phyloP scores from a whole-genome alignment of 2,888 invertebrate genomes.

The Leucania comma region DNA sequence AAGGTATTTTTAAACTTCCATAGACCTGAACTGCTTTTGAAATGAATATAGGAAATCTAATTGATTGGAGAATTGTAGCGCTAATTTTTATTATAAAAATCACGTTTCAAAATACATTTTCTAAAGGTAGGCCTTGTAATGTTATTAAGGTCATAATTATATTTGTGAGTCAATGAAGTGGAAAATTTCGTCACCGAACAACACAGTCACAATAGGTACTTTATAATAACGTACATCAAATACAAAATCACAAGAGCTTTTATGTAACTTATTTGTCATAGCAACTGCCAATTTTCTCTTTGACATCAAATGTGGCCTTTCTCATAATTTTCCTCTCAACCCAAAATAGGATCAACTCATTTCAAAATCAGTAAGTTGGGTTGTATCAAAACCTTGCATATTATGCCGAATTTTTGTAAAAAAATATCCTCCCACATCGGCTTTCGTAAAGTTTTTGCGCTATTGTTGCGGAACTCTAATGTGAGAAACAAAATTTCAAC shows the following conservation, averaged over 20 bases:
- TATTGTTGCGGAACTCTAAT: not conserved
- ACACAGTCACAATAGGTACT: not conserved
- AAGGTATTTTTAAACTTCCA: not conserved
- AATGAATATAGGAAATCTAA: not conserved
- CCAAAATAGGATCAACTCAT: conserved; percentile 8
- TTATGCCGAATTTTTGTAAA: not conserved
- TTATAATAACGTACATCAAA: not conserved
- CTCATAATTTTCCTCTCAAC: conserved; percentile 16
- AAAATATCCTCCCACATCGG: not conserved
- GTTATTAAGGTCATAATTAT: not conserved
- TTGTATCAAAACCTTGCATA: not conserved
- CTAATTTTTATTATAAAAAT: not conserved
- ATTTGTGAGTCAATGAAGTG: not conserved
- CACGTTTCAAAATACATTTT: not conserved
- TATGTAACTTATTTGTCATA: conserved; percentile 36
- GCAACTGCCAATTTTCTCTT: conserved; percentile 36
- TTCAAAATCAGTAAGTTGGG: conserved; percentile 14
- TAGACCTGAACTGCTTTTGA: not conserved
- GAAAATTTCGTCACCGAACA: not conserved
- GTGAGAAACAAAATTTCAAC: no score
- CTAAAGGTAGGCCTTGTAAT: not conserved
- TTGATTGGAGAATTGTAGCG: not conserved
- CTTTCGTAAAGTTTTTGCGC: not conserved
- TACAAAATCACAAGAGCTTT: conserved; percentile 4
- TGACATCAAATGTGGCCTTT: conserved; percentile 13